phyloP scores from a whole-genome alignment of 2,113 vertebrate species.

The Tapirus terrestris region DNA sequence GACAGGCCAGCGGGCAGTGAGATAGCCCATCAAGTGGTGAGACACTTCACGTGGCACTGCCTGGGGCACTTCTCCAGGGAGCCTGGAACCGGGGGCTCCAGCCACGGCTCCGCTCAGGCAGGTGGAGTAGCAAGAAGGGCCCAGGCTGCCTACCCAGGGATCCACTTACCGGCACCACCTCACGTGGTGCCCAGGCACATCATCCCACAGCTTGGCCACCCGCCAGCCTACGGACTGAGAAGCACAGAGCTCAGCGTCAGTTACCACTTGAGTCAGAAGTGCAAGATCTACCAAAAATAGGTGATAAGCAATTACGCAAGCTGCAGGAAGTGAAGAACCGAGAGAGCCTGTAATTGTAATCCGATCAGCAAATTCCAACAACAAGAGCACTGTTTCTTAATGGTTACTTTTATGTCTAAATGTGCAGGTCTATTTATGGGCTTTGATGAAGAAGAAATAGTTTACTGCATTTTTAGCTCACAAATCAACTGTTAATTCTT shows the following conservation, averaged over 20 bases:
- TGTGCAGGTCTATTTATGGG: background rate
- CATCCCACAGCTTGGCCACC: background rate
- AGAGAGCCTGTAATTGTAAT: background rate
- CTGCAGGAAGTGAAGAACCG: background rate
- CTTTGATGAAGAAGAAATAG: background rate
- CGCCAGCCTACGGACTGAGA: background rate
- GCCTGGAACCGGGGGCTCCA: accelerated
- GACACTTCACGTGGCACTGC: accelerated
- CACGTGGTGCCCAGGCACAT: accelerated
- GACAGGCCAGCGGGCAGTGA: accelerated
- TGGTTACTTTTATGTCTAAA: background rate
- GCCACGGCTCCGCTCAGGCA: background rate
- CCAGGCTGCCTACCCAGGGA: background rate
- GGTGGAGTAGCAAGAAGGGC: background rate
- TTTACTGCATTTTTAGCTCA: background rate
- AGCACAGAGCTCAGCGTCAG: background rate
- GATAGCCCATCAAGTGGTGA: background rate
- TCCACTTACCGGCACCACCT: too few species aligned
- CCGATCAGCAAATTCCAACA: background rate
- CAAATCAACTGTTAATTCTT: conserved; percentile 26
- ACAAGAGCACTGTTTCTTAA: background rate
- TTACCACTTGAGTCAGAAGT: background rate
- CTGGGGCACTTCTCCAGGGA: background rate
- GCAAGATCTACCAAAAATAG: conserved; percentile 37
- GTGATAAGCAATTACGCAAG: background rate